Evolutionary conservation across 92 coral and sea anemone species (phyloP).

Genomic region (Bergia puertoricense): DNA sequence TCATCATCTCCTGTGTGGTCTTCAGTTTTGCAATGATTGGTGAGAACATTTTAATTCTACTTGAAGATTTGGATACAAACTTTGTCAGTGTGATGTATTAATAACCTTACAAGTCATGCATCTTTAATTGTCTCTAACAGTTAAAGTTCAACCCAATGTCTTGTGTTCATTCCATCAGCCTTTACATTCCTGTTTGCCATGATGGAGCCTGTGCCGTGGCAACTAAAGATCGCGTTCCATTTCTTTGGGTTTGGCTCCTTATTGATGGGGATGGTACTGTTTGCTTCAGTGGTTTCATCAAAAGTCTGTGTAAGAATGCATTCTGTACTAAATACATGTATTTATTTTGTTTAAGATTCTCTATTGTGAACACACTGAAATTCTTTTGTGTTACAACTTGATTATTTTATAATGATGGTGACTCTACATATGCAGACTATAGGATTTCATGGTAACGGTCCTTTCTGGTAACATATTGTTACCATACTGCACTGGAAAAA

Average conservation of each 20-base stretch:
- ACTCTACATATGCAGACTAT: no score
- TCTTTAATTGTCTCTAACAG: not conserved
- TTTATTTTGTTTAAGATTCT: not conserved
- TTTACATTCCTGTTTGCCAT: constrained; percentile 89
- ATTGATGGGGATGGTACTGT: constrained; percentile 92
- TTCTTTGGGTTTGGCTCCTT: constrained; percentile 99
- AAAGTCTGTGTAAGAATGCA: constrained; percentile 71
- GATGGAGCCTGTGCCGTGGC: constrained; percentile 99
- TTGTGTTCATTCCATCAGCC: constrained; percentile 55
- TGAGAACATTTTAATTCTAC: constrained; percentile 27
- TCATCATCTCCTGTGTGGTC: constrained; percentile 85
- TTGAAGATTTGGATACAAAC: not conserved
- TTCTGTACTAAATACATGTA: not conserved
- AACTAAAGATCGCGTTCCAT: constrained; percentile 96
- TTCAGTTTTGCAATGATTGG: constrained; percentile 98
- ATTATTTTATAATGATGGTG: no score
- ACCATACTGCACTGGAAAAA: no score
- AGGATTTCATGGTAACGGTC: no score
- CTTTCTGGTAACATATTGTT: no score
- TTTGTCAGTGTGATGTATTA: not conserved
- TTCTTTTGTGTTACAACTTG: no score
- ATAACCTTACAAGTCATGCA: no score
- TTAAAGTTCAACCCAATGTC: not conserved
- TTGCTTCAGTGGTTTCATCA: constrained; percentile 88
- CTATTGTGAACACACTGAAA: no score